phyloP scores from a whole-genome alignment of 1,140 invertebrate species.

The Holcopasites calliopsidis region DNA sequence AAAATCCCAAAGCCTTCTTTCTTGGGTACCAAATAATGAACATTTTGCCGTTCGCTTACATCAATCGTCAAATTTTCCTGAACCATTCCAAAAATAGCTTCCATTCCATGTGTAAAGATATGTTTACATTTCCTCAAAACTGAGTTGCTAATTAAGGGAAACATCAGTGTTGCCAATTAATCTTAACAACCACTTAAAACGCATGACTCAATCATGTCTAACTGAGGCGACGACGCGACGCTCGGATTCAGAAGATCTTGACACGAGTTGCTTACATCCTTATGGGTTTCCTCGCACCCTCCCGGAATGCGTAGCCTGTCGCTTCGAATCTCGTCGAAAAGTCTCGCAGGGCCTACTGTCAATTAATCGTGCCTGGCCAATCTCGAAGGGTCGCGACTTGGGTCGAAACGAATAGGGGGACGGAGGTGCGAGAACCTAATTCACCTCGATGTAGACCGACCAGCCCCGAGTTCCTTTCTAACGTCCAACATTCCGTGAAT shows the following conservation, averaged over 20 bases:
- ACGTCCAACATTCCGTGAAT: conserved; percentile 71
- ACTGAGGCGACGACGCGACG: too few relatives aligned
- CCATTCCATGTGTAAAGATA: too few relatives aligned
- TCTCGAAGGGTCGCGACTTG: conserved; percentile 58
- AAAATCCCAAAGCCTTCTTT: too few relatives aligned
- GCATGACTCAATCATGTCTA: conserved; percentile 34
- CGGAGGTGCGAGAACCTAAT: conserved; percentile 67
- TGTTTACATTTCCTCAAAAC: too few relatives aligned
- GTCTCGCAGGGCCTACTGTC: conserved; percentile 62
- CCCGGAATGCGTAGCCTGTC: conserved; percentile 64
- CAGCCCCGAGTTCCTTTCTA: conserved; percentile 36
- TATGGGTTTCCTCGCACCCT: conserved; percentile 60
- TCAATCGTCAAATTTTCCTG: too few relatives aligned
- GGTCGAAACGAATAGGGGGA: conserved; percentile 29
- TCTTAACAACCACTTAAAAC: conserved; percentile 44
- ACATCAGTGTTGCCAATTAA: neutral
- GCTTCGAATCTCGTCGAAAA: conserved; percentile 62
- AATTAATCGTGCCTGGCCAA: conserved; percentile 71
- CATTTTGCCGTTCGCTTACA: too few relatives aligned
- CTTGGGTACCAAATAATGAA: too few relatives aligned
- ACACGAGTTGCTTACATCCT: conserved; percentile 38
- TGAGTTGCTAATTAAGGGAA: conserved; percentile 22
- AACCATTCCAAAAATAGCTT: too few relatives aligned
- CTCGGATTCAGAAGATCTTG: conserved; percentile 1
- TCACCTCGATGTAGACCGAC: conserved; percentile 56